Conservation (phyloP, 2,888 invertebrate genomes). For the Tuberolachnus salignus region DNA sequence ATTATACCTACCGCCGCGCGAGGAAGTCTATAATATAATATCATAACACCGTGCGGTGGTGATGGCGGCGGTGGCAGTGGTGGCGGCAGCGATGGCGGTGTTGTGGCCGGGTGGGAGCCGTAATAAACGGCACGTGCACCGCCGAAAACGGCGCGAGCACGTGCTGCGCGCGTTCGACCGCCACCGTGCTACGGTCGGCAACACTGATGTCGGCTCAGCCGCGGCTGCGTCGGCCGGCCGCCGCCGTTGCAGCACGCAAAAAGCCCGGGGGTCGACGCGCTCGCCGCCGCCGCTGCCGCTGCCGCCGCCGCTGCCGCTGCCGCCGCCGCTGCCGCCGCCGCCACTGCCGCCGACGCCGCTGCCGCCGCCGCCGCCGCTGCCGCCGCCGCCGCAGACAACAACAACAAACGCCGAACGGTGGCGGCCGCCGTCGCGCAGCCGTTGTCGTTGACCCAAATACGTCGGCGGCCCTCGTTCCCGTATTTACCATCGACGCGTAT, state of each 20-base stretch:
- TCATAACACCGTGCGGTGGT: no score
- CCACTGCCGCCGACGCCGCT: constrained; percentile 1
- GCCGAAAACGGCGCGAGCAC: not conserved
- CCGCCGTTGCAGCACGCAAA: constrained; percentile 22
- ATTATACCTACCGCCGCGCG: not conserved
- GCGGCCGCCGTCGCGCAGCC: constrained; percentile 7
- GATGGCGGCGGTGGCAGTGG: constrained; percentile 5
- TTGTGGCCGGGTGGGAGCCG: not conserved
- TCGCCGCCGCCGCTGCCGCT: constrained; percentile 18
- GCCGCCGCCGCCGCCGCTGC: not conserved
- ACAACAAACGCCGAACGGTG: constrained; percentile 35
- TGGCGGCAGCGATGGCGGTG: constrained; percentile 8
- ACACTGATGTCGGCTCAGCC: constrained; percentile 16
- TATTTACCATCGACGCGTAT: constrained; percentile 25
- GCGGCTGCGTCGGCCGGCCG: not conserved
- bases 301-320: not conserved
- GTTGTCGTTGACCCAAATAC: constrained; percentile 39
- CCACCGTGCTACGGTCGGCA: constrained; percentile 17
- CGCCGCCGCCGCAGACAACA: constrained; percentile 35
- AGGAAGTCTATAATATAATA: no score
- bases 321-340: constrained; percentile 16
- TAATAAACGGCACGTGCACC: constrained; percentile 29
- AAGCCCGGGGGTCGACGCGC: constrained; percentile 47
- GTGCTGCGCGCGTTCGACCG: not conserved
- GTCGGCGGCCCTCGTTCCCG: not conserved